These are phyloP conservation scores for Eucera pruinosa DNA, from an alignment of 2,888 invertebrate species.

Conservation along the genomic window DNA sequence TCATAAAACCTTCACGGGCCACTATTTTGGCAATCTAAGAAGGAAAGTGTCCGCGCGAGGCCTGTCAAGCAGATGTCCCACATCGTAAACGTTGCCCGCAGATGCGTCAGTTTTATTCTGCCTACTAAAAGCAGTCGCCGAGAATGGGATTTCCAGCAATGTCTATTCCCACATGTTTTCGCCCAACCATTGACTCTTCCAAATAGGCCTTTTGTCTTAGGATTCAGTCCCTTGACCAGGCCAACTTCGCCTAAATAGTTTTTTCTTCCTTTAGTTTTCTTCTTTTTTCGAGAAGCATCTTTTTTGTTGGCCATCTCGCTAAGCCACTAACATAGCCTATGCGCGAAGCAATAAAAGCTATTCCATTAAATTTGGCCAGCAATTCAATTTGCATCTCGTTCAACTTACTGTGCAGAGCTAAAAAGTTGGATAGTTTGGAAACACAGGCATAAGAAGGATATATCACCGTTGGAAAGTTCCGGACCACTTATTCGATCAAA, in stretches of 20 bases:
- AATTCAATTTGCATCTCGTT: slow-evolving; percentile 16
- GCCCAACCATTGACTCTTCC: neutral
- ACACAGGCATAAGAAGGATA: no score
- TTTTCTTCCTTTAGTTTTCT: neutral
- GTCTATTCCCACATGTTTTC: neutral
- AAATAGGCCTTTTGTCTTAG: slow-evolving; percentile 5
- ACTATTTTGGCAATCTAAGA: neutral
- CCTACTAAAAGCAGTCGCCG: neutral
- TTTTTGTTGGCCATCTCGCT: neutral
- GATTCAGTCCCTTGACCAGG: neutral
- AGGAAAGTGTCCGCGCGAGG: slow-evolving; percentile 5
- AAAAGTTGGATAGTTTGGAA: no score
- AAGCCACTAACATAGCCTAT: neutral
- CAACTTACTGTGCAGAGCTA: no score
- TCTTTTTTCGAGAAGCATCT: neutral
- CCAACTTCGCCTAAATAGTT: neutral
- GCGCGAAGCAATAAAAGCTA: neutral
- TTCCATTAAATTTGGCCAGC: slow-evolving; percentile 6
- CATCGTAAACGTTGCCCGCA: slow-evolving; percentile 18
- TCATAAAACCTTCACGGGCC: slow-evolving; percentile 7
- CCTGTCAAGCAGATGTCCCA: slow-evolving; percentile 26
- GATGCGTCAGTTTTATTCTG: slow-evolving; percentile 15
- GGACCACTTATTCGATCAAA: no score
- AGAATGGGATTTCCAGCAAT: slow-evolving; percentile 11
- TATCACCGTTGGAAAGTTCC: no score